Evolutionary conservation across 2,113 vertebrate species (phyloP).

Genomic region (Tinamus guttatus): DNA sequence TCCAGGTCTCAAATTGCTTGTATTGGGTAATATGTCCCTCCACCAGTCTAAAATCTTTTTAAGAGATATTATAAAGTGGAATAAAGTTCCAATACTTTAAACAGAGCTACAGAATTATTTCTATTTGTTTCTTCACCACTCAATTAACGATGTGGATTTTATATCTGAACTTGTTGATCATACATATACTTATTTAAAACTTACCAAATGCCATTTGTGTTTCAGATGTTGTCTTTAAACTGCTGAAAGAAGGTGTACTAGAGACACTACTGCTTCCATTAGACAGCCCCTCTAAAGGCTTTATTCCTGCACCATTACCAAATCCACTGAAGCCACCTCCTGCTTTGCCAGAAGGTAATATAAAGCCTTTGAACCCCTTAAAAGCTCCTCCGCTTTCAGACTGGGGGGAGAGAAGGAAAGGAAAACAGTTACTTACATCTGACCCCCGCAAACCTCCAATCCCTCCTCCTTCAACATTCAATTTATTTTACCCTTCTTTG

Average conservation of each 20-base stretch:
- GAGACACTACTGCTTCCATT: conserved; percentile 83
- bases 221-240: conserved; percentile 58
- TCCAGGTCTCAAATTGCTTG: neutral
- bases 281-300: conserved; percentile 80
- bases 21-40: neutral
- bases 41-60: neutral
- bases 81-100: neutral
- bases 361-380: conserved; percentile 92
- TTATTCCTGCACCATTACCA: conserved; percentile 81
- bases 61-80: neutral
- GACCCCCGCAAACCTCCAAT: neutral
- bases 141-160: neutral
- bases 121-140: neutral
- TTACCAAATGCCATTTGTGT: conserved; percentile 80
- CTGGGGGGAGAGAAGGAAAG: conserved; percentile 65
- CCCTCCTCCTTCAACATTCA: neutral
- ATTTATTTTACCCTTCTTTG: neutral
- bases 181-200: conserved; percentile 3
- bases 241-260: conserved; percentile 62
- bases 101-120: neutral
- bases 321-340: conserved; percentile 81
- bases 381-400: conserved; percentile 86
- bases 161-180: neutral
- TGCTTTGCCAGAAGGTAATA: conserved; percentile 67
- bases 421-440: neutral